A percentile compares a stretch with the other conserved stretches of the same genome.
Evolutionary conservation across 2,113 vertebrate genomes (phyloP).

Genomic region (Serinus canaria): DNA sequence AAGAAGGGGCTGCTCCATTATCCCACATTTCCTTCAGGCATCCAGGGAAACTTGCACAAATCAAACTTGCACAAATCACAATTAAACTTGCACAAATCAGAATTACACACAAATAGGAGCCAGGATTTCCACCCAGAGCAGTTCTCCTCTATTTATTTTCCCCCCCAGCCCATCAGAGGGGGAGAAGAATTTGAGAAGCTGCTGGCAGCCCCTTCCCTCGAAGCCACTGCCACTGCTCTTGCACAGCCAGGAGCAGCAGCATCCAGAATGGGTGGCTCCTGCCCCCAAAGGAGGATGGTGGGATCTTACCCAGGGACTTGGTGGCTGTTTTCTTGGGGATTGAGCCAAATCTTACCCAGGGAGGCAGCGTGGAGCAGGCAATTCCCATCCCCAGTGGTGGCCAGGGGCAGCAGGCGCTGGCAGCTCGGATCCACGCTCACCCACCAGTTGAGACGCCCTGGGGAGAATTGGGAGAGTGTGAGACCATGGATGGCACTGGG

Average conservation of each 20-base stretch:
- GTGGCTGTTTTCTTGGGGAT: background rate
- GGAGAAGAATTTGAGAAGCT: background rate
- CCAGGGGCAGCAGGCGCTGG: constrained; percentile 89
- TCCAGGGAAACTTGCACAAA: background rate
- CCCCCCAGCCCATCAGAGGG: background rate
- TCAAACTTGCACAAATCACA: too few relatives aligned
- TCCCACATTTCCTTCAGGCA: background rate
- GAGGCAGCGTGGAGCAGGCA: constrained; percentile 95
- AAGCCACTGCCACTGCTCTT: fast-evolving
- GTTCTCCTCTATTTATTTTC: background rate
- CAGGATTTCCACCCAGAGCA: background rate
- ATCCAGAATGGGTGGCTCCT: background rate
- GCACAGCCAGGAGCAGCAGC: background rate
- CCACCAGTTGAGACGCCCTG: constrained; percentile 98
- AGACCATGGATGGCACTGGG: background rate
- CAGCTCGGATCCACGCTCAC: constrained; percentile 86
- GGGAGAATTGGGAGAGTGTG: background rate
- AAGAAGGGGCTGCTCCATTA: background rate
- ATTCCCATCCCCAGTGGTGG: constrained; percentile 94
- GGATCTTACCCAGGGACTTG: background rate
- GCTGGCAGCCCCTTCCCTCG: background rate
- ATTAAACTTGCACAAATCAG: background rate
- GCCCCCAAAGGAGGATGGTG: fast-evolving
- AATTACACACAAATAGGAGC: background rate
- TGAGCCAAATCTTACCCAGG: constrained; percentile 76